Percentiles rank a stretch among this genome's conserved stretches.
Conservation (phyloP, 2,888 invertebrate species). For the Sialis fuliginosa region DNA sequence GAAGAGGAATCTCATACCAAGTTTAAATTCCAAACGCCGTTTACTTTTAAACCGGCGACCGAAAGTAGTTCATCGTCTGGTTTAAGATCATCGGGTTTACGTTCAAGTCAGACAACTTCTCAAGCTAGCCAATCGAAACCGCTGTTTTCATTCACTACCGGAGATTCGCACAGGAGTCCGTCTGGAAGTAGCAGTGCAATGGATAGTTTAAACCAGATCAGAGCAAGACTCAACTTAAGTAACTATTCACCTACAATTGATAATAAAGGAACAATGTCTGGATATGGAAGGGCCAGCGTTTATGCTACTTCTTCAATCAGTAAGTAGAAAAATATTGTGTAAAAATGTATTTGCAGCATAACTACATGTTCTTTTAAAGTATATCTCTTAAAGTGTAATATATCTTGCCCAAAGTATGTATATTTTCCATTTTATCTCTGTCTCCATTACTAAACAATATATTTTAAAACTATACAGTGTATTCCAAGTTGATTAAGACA, state of each 20-base stretch:
- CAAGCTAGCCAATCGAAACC: not conserved
- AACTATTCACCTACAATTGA: slow-evolving; percentile 14
- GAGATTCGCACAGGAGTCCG: not conserved
- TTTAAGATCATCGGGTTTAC: not conserved
- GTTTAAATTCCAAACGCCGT: not conserved
- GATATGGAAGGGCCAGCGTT: not conserved
- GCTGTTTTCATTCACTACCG: not conserved
- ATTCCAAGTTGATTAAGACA: no score
- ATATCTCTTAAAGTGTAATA: no score
- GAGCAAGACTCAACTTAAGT: slow-evolving; percentile 36
- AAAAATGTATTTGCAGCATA: not conserved
- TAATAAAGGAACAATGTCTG: not conserved
- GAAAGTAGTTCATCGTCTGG: not conserved
- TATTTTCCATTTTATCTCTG: no score
- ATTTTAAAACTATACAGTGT: no score
- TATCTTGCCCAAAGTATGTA: no score
- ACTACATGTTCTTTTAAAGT: not conserved
- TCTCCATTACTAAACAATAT: no score
- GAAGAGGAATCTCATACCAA: no score
- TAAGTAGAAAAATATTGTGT: not conserved
- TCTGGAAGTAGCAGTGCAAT: slow-evolving; percentile 21
- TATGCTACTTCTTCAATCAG: not conserved
- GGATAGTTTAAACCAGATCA: slow-evolving; percentile 37
- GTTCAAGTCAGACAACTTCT: no score
- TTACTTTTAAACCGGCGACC: no score